Evolutionary conservation across 2,113 vertebrate genomes (phyloP).

Genomic region (Pterocles gutturalis): DNA sequence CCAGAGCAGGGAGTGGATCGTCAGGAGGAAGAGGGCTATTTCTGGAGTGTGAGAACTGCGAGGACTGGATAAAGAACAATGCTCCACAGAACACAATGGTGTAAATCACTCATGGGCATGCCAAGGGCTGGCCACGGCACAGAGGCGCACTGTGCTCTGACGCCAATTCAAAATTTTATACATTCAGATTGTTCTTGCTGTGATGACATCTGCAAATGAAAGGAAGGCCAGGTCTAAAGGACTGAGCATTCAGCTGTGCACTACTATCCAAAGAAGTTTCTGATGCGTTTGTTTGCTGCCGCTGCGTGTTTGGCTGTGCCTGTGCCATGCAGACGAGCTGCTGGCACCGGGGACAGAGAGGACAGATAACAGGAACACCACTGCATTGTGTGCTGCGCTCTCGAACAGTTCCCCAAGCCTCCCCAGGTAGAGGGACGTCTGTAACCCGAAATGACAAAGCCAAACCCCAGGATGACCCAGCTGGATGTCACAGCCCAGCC

Average conservation of each 20-base stretch:
- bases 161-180: neutral
- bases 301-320: neutral
- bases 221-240: neutral
- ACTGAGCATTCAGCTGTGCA: neutral
- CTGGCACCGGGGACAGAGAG: constrained; percentile 1
- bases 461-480: neutral
- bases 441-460: neutral
- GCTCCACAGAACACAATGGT: constrained; percentile 66
- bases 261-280: neutral
- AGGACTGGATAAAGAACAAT: constrained; percentile 58
- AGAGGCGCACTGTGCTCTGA: constrained; percentile 31
- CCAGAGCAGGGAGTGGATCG: neutral
- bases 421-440: neutral
- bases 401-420: neutral
- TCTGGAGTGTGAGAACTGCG: neutral
- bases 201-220: neutral
- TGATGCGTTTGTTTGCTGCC: neutral
- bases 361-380: constrained; percentile 3
- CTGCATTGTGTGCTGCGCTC: neutral
- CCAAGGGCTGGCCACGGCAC: neutral
- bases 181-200: neutral
- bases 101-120: constrained; percentile 57
- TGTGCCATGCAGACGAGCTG: constrained; percentile 23
- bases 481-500: neutral
- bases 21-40: constrained; percentile 1